Evolutionary conservation across 1,140 invertebrate genomes (phyloP).

Genomic region (Arctopsyche grandis): DNA sequence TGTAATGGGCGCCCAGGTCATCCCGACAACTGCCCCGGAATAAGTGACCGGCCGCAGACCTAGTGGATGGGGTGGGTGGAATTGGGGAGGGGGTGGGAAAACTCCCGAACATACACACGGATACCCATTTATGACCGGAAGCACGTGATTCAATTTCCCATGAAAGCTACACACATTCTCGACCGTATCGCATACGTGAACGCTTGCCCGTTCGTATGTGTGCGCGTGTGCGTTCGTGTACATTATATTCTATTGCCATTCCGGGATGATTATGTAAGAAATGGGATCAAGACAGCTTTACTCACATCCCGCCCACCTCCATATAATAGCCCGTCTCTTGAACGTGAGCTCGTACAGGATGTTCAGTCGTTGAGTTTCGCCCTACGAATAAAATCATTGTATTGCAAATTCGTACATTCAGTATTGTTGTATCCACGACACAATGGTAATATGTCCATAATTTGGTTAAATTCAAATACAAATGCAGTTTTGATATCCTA

Average conservation of each 20-base stretch:
- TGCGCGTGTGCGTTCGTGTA: background rate
- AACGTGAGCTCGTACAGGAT: background rate
- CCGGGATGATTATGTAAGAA: conserved; percentile 25
- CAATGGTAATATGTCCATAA: no score
- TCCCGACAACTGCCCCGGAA: conserved; percentile 4
- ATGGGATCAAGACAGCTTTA: conserved; percentile 25
- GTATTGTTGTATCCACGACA: no score
- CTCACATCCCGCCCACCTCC: background rate
- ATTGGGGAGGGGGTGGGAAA: no score
- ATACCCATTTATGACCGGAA: conserved; percentile 35
- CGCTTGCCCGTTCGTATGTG: background rate
- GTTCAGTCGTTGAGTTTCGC: background rate
- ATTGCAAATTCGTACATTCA: no score
- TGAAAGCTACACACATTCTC: background rate
- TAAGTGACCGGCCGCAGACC: conserved; percentile 16
- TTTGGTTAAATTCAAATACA: no score
- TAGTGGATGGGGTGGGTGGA: no score
- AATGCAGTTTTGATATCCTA: no score
- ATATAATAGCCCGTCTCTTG: background rate
- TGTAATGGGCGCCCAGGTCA: background rate
- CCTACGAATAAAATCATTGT: background rate
- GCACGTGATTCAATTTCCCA: conserved; percentile 37
- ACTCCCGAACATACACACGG: background rate
- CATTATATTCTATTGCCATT: conserved; percentile 21
- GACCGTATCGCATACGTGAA: background rate